phyloP scores from a whole-genome alignment of 64 coral and sea anemone genomes.

The Actinia tenebrosa region DNA sequence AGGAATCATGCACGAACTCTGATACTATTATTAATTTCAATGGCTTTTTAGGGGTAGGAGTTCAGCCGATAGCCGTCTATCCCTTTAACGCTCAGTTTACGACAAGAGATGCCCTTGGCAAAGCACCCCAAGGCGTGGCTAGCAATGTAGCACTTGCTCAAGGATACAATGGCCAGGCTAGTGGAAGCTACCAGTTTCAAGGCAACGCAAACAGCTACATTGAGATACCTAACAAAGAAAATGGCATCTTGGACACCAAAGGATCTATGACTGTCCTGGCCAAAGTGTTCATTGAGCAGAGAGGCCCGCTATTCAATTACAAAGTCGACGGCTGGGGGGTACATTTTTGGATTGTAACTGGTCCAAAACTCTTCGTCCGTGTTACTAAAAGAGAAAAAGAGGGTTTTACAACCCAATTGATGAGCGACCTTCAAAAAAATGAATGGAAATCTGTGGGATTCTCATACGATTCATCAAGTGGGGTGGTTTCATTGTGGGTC shows the following conservation, averaged over 20 bases:
- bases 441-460: conserved; percentile 15
- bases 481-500: not conserved
- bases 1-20: no score
- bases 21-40: not conserved
- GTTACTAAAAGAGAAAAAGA: conserved; percentile 1
- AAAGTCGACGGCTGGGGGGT: conserved; percentile 22
- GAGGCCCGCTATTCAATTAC: conserved; percentile 38
- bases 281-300: not conserved
- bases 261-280: conserved; percentile 9
- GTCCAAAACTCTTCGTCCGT: not conserved
- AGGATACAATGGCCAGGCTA: not conserved
- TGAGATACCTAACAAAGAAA: conserved; percentile 12
- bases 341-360: not conserved
- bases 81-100: not conserved
- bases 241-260: conserved; percentile 22
- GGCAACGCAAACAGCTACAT: conserved; percentile 33
- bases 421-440: not conserved
- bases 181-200: conserved; percentile 1
- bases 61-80: not conserved
- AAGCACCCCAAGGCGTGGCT: not conserved
- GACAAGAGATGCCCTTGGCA: not conserved
- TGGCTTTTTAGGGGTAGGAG: not conserved
- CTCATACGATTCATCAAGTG: not conserved
- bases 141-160: conserved; percentile 6
- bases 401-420: not conserved